Percentiles rank a stretch among this genome's conserved stretches.
phyloP scores from a whole-genome alignment of 2,797 vertebrate species.

The Selene dorsalis region DNA sequence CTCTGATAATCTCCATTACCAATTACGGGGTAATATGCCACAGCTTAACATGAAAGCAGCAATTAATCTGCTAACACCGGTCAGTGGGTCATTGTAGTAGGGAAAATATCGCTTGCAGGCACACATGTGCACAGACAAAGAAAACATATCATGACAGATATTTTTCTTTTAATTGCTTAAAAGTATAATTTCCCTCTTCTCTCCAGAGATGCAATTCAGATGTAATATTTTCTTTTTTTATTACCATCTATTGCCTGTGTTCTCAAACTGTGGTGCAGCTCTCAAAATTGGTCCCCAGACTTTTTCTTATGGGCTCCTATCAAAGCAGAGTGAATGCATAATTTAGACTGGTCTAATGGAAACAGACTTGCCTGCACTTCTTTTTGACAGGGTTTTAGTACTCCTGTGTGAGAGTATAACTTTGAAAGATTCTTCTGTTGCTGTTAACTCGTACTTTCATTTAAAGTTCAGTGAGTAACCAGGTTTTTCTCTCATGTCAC shows the following conservation, averaged over 20 bases:
- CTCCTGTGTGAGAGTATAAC: neutral
- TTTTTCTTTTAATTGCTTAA: conserved; percentile 25
- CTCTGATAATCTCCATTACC: conserved; percentile 80
- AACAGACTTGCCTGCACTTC: neutral
- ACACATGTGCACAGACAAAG: neutral
- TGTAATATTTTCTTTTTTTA: neutral
- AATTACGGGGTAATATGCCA: conserved; percentile 74
- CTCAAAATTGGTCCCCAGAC: conserved; percentile 1
- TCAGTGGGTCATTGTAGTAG: conserved; percentile 64
- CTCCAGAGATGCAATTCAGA: conserved; percentile 8
- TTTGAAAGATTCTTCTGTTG: neutral
- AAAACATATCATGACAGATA: neutral
- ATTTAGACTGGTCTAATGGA: neutral
- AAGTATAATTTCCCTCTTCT: conserved; percentile 5
- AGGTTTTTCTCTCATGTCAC: neutral
- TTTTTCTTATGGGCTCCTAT: conserved; percentile 1
- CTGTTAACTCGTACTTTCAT: neutral
- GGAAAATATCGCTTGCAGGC: conserved; percentile 38
- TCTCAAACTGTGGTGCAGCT: neutral
- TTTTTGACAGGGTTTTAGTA: neutral
- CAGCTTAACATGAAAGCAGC: conserved; percentile 77
- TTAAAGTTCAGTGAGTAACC: neutral
- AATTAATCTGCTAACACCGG: conserved; percentile 78
- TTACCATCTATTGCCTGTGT: neutral
- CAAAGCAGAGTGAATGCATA: conserved; percentile 2